Evolutionary conservation across 1,140 invertebrate genomes (phyloP).

Genomic region (Neuroterus valhalla): DNA sequence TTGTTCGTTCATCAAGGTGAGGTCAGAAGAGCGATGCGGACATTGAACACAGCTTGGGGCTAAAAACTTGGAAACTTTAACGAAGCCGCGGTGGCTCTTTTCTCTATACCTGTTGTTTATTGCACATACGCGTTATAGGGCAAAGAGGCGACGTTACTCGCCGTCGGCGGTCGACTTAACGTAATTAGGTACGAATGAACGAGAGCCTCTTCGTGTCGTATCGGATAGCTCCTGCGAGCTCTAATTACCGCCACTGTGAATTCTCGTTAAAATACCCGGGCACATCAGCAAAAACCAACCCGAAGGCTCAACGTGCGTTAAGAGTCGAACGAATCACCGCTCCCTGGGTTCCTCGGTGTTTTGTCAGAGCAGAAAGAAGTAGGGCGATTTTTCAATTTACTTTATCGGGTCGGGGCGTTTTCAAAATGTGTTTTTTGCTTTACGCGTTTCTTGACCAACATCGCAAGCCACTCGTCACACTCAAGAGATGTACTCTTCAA

Average conservation of each 20-base stretch:
- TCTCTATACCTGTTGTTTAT: constrained; percentile 9
- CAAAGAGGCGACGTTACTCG: constrained; percentile 38
- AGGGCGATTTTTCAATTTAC: constrained; percentile 25
- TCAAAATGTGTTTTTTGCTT: constrained; percentile 20
- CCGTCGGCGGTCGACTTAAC: constrained; percentile 45
- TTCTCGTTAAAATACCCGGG: constrained; percentile 68
- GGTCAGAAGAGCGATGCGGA: constrained; percentile 24
- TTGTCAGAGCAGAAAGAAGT: background rate
- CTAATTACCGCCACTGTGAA: constrained; percentile 67
- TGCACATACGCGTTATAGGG: constrained; percentile 2
- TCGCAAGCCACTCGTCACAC: background rate
- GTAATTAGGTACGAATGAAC: constrained; percentile 59
- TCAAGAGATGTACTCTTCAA: constrained; percentile 12
- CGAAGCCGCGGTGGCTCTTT: constrained; percentile 45
- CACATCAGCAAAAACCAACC: constrained; percentile 51
- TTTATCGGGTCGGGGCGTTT: constrained; percentile 21
- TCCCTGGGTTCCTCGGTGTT: background rate
- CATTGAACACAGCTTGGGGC: constrained; percentile 45
- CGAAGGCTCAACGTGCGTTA: constrained; percentile 35
- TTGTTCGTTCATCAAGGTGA: background rate
- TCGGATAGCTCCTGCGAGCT: constrained; percentile 48
- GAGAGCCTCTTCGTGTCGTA: constrained; percentile 50
- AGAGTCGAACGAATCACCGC: constrained; percentile 28
- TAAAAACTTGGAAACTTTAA: constrained; percentile 58
- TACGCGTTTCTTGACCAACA: constrained; percentile 8